Conservation (phyloP, 2,797 vertebrate species). For the Pitangus sulphuratus region DNA sequence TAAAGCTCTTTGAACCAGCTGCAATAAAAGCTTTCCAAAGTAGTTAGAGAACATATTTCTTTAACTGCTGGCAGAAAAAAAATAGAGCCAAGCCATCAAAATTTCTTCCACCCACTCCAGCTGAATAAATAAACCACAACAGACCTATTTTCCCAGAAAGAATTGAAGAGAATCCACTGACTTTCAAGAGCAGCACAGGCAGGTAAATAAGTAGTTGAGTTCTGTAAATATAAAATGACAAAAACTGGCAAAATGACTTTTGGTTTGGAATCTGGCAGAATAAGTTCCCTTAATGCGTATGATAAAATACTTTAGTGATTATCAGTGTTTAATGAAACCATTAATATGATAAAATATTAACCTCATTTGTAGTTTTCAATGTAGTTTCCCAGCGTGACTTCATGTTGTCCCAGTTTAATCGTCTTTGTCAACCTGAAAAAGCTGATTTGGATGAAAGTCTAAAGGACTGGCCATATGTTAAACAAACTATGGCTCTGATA, state of each 20-base stretch:
- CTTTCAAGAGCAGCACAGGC: neutral
- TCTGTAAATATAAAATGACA: neutral
- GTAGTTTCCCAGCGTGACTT: neutral
- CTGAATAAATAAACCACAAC: neutral
- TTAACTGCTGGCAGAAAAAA: neutral
- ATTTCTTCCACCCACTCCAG: neutral
- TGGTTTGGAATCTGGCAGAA: neutral
- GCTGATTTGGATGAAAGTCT: neutral
- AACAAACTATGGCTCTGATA: neutral
- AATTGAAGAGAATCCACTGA: neutral
- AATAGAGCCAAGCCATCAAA: neutral
- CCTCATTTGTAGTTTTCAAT: neutral
- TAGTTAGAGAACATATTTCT: neutral
- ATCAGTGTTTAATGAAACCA: neutral
- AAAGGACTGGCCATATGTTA: neutral
- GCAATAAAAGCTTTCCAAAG: neutral
- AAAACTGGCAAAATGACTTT: neutral
- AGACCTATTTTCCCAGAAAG: neutral
- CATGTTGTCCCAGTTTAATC: neutral
- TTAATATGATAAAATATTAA: neutral
- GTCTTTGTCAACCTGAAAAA: neutral
- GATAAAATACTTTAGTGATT: neutral
- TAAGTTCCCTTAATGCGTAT: neutral
- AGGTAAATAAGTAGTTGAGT: neutral
- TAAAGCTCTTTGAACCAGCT: neutral